A percentile compares a stretch with the other conserved stretches of the same genome.
Evolutionary conservation across 2,888 invertebrate species (phyloP).

Genomic region (Deilephila elpenor): DNA sequence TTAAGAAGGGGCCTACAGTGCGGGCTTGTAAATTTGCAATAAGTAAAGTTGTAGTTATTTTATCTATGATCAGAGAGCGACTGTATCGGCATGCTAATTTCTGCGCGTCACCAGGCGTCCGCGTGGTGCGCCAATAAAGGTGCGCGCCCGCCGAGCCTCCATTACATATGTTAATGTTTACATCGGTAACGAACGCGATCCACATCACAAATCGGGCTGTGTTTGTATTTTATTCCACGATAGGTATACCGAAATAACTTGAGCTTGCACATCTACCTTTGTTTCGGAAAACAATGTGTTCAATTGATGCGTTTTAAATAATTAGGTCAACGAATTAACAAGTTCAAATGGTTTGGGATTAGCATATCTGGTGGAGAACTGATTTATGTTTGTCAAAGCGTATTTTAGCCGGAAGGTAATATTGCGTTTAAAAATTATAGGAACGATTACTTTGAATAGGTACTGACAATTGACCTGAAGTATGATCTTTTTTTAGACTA

Average conservation of each 20-base stretch:
- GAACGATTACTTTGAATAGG: no score
- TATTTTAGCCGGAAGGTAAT: no score
- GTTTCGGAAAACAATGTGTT: neutral
- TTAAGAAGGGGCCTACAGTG: no score
- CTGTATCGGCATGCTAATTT: neutral
- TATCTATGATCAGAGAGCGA: neutral
- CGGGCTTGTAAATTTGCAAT: no score
- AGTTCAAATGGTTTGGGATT: neutral
- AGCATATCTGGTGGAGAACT: neutral
- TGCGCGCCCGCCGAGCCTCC: conserved; percentile 19
- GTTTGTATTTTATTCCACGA: neutral
- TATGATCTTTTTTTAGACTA: no score
- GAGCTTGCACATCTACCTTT: neutral
- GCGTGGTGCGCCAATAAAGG: conserved; percentile 15
- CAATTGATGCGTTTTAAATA: neutral
- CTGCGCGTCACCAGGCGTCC: neutral
- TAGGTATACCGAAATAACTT: neutral
- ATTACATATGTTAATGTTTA: conserved; percentile 24
- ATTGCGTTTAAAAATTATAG: no score
- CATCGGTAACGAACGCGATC: conserved; percentile 19
- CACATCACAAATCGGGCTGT: neutral
- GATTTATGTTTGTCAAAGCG: no score
- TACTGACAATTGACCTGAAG: no score
- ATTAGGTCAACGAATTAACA: neutral
- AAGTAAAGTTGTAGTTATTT: no score